Conservation (phyloP, 2,888 invertebrate genomes). For the Mantis religiosa region DNA sequence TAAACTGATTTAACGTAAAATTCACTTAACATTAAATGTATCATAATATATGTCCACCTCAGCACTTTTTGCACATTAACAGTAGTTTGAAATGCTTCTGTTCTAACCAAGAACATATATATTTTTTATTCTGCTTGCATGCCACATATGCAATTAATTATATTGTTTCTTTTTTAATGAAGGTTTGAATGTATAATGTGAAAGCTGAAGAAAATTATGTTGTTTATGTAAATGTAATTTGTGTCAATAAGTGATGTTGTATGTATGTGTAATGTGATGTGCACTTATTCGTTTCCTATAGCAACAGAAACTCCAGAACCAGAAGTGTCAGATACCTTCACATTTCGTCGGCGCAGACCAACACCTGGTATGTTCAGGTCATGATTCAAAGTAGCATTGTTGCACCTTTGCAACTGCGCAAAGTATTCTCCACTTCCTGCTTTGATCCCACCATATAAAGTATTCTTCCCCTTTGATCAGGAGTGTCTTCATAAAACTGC, state of each 20-base stretch:
- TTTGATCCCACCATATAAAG: background rate
- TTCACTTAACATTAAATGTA: no score
- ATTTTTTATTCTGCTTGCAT: no score
- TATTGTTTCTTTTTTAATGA: no score
- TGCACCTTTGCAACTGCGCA: background rate
- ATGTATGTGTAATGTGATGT: background rate
- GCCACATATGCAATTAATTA: no score
- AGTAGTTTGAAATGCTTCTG: no score
- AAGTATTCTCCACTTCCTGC: background rate
- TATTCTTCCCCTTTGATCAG: background rate
- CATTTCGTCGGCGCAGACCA: background rate
- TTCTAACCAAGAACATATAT: no score
- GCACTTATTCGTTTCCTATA: background rate
- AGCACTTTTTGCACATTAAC: no score
- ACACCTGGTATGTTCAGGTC: background rate
- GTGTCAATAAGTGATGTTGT: background rate
- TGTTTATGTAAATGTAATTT: background rate
- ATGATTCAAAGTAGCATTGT: background rate
- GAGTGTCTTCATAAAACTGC: background rate
- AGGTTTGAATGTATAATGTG: no score
- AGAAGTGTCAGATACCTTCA: slow-evolving; percentile 2
- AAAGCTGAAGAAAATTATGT: no score
- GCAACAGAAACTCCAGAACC: slow-evolving; percentile 1
- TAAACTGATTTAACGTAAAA: no score
- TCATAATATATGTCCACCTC: no score